A percentile compares a stretch with the other conserved stretches of the same genome.
Evolutionary conservation across 2,888 invertebrate genomes (phyloP).

Genomic region (Acleris holmiana): DNA sequence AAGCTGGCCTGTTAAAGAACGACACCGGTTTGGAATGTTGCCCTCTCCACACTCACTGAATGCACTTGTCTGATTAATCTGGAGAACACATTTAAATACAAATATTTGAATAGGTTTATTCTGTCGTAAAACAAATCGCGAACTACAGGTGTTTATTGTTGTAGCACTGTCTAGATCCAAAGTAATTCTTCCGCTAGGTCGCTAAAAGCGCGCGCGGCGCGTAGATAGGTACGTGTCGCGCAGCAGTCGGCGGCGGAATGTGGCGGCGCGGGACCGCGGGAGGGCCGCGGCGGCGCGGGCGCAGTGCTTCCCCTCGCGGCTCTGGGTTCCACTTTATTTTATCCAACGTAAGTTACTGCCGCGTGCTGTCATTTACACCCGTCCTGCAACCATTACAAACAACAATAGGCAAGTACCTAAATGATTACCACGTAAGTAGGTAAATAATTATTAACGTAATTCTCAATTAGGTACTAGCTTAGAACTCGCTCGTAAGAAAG

Average conservation of each 20-base stretch:
- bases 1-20: conserved; percentile 80
- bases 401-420: no score
- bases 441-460: no score
- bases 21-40: conserved; percentile 83
- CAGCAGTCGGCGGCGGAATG: conserved; percentile 66
- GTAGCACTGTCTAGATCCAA: conserved; percentile 45
- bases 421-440: no score
- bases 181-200: conserved; percentile 47
- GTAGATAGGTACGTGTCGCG: conserved; percentile 51
- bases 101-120: conserved; percentile 49
- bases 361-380: conserved; percentile 13
- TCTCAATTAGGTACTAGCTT: no score
- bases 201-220: conserved; percentile 25
- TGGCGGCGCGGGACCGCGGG: conserved; percentile 28
- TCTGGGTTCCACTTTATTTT: conserved; percentile 62
- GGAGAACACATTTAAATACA: conserved; percentile 57
- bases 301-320: conserved; percentile 41
- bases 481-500: no score
- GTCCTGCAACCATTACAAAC: conserved; percentile 45
- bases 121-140: conserved; percentile 46
- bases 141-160: conserved; percentile 49
- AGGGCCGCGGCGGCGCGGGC: conserved; percentile 49
- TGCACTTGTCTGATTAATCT: conserved; percentile 66
- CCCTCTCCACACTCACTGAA: conserved; percentile 73
- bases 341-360: conserved; percentile 22